These are phyloP conservation scores for Lagopus leucura DNA, from an alignment of 2,113 vertebrate genomes.

Conservation along the genomic window DNA sequence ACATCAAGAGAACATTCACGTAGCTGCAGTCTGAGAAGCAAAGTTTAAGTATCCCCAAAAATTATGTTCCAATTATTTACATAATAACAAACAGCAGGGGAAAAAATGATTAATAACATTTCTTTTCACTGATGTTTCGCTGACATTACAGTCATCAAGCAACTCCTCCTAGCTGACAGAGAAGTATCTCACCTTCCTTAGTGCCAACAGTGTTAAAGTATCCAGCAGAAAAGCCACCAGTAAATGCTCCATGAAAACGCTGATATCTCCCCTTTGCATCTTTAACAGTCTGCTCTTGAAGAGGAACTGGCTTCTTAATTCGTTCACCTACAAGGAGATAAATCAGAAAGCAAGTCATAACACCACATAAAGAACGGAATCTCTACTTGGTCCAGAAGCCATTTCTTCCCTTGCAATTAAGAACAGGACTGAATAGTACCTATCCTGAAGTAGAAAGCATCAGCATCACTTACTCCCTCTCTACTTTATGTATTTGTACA, in stretches of 20 bases:
- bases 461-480: neutral
- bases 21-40: neutral
- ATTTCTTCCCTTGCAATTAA: neutral
- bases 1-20: neutral
- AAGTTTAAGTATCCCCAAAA: neutral
- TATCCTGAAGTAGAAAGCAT: neutral
- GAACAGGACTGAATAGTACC: neutral
- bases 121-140: neutral
- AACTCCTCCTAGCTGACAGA: neutral
- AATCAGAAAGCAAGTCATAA: neutral
- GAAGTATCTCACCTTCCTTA: conserved; percentile 87
- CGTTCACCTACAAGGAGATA: conserved; percentile 81
- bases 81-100: neutral
- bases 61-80: neutral
- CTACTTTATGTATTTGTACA: neutral
- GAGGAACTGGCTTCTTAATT: conserved; percentile 87
- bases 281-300: conserved; percentile 94
- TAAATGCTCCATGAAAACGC: conserved; percentile 96
- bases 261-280: conserved; percentile 93
- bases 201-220: conserved; percentile 96
- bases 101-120: neutral
- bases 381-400: neutral
- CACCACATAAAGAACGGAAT: rapidly evolving
- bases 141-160: neutral
- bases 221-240: conserved; percentile 95